A percentile compares a stretch with the other conserved stretches of the same genome.
These are phyloP conservation scores for Notothenia coriiceps DNA, from an alignment of 2,113 vertebrate genomes.

Conservation along the genomic window DNA sequence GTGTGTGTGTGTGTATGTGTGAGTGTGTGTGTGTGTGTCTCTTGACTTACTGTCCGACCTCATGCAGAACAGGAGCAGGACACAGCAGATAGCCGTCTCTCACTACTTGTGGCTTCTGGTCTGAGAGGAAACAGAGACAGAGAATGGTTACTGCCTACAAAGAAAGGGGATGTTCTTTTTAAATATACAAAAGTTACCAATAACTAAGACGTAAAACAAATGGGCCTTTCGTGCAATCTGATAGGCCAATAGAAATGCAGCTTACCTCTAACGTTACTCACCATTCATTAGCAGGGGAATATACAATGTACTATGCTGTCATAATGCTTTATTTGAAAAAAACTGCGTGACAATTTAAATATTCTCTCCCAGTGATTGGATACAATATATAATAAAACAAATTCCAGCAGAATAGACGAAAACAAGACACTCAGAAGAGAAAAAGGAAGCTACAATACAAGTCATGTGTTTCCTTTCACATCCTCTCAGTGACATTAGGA, in stretches of 20 bases:
- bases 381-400: not conserved
- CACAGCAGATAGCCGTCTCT: conserved; percentile 89
- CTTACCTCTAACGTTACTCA: not conserved
- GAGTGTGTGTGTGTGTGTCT: not conserved
- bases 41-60: conserved; percentile 92
- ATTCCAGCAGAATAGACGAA: not conserved
- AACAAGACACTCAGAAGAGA: not conserved
- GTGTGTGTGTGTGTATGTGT: too few relatives aligned
- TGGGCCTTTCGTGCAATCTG: not conserved
- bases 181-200: not conserved
- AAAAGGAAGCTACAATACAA: not conserved
- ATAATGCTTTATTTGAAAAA: too few relatives aligned
- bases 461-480: conserved; percentile 4
- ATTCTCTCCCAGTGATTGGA: too few relatives aligned
- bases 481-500: conserved; percentile 29
- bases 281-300: too few relatives aligned
- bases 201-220: too few relatives aligned
- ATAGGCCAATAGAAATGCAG: not conserved
- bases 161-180: not conserved
- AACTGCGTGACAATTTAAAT: too few relatives aligned
- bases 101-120: conserved; percentile 87
- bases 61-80: conserved; percentile 88
- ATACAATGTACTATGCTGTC: too few relatives aligned
- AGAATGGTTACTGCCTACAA: not conserved
- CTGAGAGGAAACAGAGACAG: conserved; percentile 77